Evolutionary conservation across 2,888 invertebrate species (phyloP), one percentile per base, ranked within the genome.

Genomic region (Rhagonycha fulva): DNA sequence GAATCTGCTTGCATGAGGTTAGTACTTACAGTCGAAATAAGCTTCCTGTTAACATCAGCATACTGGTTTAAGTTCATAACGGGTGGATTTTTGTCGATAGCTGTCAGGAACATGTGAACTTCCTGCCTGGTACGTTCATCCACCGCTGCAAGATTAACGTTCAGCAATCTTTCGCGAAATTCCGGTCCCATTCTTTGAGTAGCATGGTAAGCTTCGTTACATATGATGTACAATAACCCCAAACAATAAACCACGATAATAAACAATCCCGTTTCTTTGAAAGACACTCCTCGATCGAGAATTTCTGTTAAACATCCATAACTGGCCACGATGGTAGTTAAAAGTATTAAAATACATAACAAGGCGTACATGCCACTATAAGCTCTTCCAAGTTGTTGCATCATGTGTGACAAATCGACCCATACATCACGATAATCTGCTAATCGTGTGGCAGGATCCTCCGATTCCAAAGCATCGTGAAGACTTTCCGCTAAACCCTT

Each of bases 341-440:
- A 91, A 84, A 94, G 91, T 72, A 94, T 93, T 3, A 94, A 91
- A 86, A 94, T 89, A 81, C 93, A 94, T 83, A 93, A 94, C 85
- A 94, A 92, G 10, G 93, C 93, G 80, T 94, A 94, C 93, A 94
- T 93, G 81, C 94, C 94, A 70, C 93, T 93, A 84, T 94, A 94
- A 0, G 94, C 94, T 68, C 92, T 88, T 87, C 93, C 94, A 81
- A 94, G 86, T 84, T 94, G 94, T 84, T 94, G 94, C 94, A 94
- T 94, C 93, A 94, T 93, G 81, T 94, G 93, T 3, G 93, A 94
- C 24, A 94, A 87, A 82, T 94, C 94, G 0, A 93, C 93, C 93
- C 93, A 92, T 19, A 93, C 70, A 84, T 93, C 92, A 12, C 94
- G 89, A 85, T 92, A 93, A 84, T 93, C 92, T 0, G 92, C 92